These are phyloP conservation scores for Lepisosteus osseus DNA, from an alignment of 2,113 vertebrate genomes.

Conservation along the genomic window DNA sequence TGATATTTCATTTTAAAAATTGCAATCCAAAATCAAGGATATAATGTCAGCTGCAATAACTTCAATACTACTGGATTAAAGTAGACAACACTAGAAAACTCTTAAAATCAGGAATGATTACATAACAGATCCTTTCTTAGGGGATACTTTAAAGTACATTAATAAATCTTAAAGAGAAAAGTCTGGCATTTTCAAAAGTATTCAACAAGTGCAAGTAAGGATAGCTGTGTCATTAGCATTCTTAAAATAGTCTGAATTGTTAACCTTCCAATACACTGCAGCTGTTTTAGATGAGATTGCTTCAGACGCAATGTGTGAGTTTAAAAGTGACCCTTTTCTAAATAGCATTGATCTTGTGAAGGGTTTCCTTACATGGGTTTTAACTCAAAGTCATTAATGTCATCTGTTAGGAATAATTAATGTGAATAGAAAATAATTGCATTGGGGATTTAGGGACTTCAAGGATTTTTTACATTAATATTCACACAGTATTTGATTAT, in stretches of 20 bases:
- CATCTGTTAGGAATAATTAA: conserved; percentile 81
- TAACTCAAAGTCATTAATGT: conserved; percentile 86
- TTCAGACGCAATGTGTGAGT: conserved; percentile 53
- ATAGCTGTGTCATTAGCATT: background rate
- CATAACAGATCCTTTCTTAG: too few relatives aligned
- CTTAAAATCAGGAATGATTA: too few relatives aligned
- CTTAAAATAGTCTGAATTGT: conserved; percentile 9
- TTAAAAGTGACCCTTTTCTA: conserved; percentile 68
- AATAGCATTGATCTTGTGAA: conserved; percentile 58
- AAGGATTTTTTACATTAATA: conserved; percentile 75
- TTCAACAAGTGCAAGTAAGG: background rate
- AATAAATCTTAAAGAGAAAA: too few relatives aligned
- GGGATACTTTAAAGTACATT: too few relatives aligned
- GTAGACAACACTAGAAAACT: too few relatives aligned
- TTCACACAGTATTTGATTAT: conserved; percentile 68
- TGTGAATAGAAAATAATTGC: conserved; percentile 91
- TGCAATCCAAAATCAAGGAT: too few relatives aligned
- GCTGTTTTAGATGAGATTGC: conserved; percentile 40
- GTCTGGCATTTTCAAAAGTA: too few relatives aligned
- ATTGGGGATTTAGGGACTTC: conserved; percentile 79
- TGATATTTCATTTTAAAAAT: too few relatives aligned
- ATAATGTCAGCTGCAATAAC: too few relatives aligned
- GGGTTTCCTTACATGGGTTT: conserved; percentile 61
- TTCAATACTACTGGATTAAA: too few relatives aligned
- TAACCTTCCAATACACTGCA: conserved; percentile 58